Conservation (phyloP, 53 echinoderm and acorn worm species). For the Mesocentrotus franciscanus region DNA sequence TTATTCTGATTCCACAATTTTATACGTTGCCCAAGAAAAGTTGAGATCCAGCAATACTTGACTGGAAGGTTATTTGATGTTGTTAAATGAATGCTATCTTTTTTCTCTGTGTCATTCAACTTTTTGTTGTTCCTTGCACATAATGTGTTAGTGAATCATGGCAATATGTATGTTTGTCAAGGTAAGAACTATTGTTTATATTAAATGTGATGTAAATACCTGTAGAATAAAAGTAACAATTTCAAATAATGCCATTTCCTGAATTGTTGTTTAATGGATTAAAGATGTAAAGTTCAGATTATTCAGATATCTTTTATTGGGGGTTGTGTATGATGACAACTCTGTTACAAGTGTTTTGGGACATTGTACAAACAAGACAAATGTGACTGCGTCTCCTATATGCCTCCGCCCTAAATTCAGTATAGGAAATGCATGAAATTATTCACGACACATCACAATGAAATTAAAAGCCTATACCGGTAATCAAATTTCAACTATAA, state of each 20-base stretch:
- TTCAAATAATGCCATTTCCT: background rate
- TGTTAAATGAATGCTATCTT: background rate
- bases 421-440: too few species aligned
- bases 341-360: background rate
- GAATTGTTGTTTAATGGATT: background rate
- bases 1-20: too few species aligned
- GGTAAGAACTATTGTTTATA: background rate
- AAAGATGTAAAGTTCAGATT: background rate
- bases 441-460: too few species aligned
- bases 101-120: background rate
- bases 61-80: background rate
- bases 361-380: too few species aligned
- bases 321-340: background rate
- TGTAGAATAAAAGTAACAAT: constrained; percentile 29
- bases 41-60: background rate
- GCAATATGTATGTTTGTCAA: background rate
- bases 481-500: too few species aligned
- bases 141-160: background rate
- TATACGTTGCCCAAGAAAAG: too few species aligned
- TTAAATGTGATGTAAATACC: constrained; percentile 23
- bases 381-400: too few species aligned
- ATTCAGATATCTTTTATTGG: background rate
- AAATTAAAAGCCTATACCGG: too few species aligned
- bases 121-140: background rate
- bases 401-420: too few species aligned